Evolutionary conservation across 2,113 vertebrate species (phyloP).

Genomic region (Chunga burmeisteri): DNA sequence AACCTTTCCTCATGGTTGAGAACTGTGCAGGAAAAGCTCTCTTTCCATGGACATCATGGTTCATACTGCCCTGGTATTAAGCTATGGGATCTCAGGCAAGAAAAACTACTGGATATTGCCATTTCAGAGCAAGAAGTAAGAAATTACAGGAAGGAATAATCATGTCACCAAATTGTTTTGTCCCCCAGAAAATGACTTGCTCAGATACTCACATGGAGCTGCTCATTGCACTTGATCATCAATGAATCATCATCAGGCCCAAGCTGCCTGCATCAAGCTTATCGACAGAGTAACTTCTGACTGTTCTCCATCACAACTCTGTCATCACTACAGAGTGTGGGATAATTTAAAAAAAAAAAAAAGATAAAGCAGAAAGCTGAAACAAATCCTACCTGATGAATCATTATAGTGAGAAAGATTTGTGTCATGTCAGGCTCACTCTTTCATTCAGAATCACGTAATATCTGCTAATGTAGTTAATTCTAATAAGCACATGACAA

Average conservation of each 20-base stretch:
- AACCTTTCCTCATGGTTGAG: neutral
- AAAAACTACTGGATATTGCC: neutral
- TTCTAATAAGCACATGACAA: neutral
- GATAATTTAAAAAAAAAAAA: neutral
- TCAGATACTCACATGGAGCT: neutral
- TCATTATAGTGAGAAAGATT: slow-evolving; percentile 5
- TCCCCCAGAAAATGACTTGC: neutral
- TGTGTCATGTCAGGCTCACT: neutral
- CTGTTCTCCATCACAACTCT: neutral
- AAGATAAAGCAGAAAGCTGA: neutral
- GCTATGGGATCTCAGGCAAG: neutral
- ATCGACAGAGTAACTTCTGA: neutral
- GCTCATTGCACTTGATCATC: neutral
- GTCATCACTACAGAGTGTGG: slow-evolving; percentile 9
- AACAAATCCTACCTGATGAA: slow-evolving; percentile 41
- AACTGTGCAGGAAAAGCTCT: neutral
- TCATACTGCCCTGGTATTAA: neutral
- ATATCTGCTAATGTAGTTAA: neutral
- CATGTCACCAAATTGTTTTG: neutral
- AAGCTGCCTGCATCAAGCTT: neutral
- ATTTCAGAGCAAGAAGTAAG: neutral
- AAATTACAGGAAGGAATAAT: neutral
- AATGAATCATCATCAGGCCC: neutral
- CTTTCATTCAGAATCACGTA: slow-evolving; percentile 12
- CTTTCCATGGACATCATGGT: neutral